Base-by-base conservation (phyloP, 2,888 invertebrate species). In the Byasa hedistus region DNA sequence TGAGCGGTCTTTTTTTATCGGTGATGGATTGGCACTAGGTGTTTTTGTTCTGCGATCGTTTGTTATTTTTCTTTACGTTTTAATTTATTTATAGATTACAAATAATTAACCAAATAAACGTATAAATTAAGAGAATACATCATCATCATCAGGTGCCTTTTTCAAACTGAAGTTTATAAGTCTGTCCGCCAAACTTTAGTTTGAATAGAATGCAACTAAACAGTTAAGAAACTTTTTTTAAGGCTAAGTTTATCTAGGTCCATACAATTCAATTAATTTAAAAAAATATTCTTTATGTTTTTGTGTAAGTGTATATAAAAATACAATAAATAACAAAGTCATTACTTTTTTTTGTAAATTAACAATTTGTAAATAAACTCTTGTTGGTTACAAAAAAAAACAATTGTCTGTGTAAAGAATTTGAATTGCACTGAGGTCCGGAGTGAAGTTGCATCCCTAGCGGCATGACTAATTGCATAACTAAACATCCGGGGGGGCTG, bases 1-100 rank as follows among this genome's bases (percentile, higher is more conserved):
- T 87, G 87, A 83, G 83, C 81, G 72, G 81, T 82, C 78, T 78
- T 82, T 86, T 91, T 91, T 90, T 86, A 84, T 73, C 81, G 80
- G 83, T 90, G 91, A 91, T 91, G 86, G 90, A 91, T 91, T 85
- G 83, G 85, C 83, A 85, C 86, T 86, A 80, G 82, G 81, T 86
- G 82, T 77, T 75, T 83, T 83, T 82, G 77, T 77, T 77, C 72
- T 72, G 76, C 71, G 71, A 72, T 76, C 51, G 39, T 23, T n/a
- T 48, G 55, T 59, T 59, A 52, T 39, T 57, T 15, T 27, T 17
- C 62, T 66, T 39, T 39, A 1, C 15, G n/a, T 39, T 39, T 15
- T 39, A 15, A 2, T 39, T 39, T 32, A 27, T 32, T 32, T 32
- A 32, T 7, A 32, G 10, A 5, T 32, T 7, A 32, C 32, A 66